phyloP scores from a whole-genome alignment of 2,113 vertebrate species.

The Muntiacus muntjak region DNA sequence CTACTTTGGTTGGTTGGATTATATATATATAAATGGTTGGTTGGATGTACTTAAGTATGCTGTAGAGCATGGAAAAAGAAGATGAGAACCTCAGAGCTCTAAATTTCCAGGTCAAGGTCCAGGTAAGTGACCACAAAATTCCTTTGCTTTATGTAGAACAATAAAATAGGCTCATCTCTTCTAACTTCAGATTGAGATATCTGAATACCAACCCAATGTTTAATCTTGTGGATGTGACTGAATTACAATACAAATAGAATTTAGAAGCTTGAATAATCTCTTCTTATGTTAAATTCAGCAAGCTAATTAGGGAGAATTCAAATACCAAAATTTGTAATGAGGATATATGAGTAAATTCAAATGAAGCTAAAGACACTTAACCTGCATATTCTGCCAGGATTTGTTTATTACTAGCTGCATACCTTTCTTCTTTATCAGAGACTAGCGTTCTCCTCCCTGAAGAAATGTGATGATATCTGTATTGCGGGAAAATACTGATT shows the following conservation, averaged over 20 bases:
- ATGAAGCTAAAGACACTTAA: background rate
- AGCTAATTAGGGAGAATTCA: background rate
- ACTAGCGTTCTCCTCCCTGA: background rate
- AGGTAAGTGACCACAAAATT: background rate
- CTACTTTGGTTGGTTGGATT: background rate
- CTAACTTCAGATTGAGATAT: background rate
- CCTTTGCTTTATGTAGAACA: background rate
- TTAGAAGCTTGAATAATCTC: background rate
- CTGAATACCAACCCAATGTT: background rate
- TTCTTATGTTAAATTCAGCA: background rate
- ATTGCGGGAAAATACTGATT: background rate
- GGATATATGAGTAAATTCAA: background rate
- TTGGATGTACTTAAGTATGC: background rate
- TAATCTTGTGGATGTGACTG: background rate
- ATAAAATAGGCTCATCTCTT: background rate
- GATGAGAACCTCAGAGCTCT: background rate
- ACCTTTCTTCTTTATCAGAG: background rate
- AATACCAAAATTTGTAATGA: background rate
- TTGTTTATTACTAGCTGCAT: background rate
- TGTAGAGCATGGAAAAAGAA: background rate
- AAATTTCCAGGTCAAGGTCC: background rate
- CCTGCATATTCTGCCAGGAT: background rate
- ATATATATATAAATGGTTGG: background rate
- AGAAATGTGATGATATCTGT: background rate
- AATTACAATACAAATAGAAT: background rate